Conservation (phyloP, 2,888 invertebrate species). For the Poecilobothrus nobilitatus region DNA sequence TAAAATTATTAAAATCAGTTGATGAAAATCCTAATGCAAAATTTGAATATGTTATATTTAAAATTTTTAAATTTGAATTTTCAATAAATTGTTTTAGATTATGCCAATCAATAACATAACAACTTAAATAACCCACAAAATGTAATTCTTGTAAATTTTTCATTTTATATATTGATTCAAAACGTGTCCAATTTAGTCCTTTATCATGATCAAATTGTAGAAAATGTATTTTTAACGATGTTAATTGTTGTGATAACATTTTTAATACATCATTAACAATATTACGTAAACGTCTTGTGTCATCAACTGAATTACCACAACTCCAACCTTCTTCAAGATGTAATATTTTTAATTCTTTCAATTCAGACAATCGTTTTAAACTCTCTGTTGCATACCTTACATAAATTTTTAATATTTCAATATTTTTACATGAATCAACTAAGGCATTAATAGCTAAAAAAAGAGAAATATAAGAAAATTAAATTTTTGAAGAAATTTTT, state of each 20-base stretch:
- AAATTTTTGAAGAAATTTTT: not conserved
- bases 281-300: not conserved
- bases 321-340: not conserved
- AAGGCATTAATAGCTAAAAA: not conserved
- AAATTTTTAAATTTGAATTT: conserved; percentile 9
- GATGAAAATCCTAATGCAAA: conserved; percentile 3
- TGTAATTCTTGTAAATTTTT: conserved; percentile 9
- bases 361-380: not conserved
- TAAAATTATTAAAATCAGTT: conserved; percentile 5
- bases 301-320: not conserved
- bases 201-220: conserved; percentile 10
- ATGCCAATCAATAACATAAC: conserved; percentile 6
- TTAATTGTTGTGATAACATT: not conserved
- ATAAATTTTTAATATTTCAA: not conserved
- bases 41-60: conserved; percentile 7
- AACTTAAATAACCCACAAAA: conserved; percentile 7
- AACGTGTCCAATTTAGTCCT: not conserved
- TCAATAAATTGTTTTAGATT: not conserved
- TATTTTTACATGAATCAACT: not conserved
- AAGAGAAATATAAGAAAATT: not conserved
- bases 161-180: conserved; percentile 9
- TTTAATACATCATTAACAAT: conserved; percentile 7
- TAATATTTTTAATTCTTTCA: not conserved
- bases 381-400: not conserved
- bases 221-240: conserved; percentile 10